Evolutionary conservation across 2,797 vertebrate species (phyloP), one percentile per base, ranked within the genome.

Genomic region (Ceryle rudis): DNA sequence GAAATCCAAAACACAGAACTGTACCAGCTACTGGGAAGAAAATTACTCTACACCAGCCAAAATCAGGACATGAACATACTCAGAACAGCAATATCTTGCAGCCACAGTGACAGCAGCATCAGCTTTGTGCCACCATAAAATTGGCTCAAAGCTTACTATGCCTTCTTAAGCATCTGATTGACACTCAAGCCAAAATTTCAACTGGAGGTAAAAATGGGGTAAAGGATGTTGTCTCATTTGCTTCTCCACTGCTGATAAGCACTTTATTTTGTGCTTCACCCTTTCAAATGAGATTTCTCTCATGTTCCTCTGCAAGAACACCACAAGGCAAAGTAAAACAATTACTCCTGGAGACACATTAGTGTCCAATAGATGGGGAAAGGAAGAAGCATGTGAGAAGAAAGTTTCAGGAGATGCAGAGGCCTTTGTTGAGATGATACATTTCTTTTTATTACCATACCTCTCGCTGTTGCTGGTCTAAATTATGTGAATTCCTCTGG

Each of bases 401-500:
- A 41, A 85, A 89, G 55, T 71, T 61, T 74, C 77, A 92, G 84
- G 57, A 79, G 28, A 73, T 35, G 60, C 79, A 94, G 18, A 83
- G n/a, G 37, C 46, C 61, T 84, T 22, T n/a, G 61, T 0, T 90
- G 49, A 89, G 35, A 69, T 25, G 39, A 57, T 10, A 29, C 2
- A 4, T 21, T 22, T 46, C 21, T 42, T 23, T 89, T 79, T 64
- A 67, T 35, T 72, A 21, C 67, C 94, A 96, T 97, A 99, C 99
- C 99, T 99, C 99, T 98, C 98, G 98, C 70, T 99, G 98, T 46
- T 99, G 98, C 96, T 99, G 99, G 97, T 99, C 97, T 75, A 99
- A 98, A 90, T 95, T 98, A 51, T 99, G 98, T 9, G 99, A 99
- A 96, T 98, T 99, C 67, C 99, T 99, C 90, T 99, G 98, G 97